These are phyloP conservation scores for Fratercula arctica DNA, from an alignment of 2,797 vertebrate species.

Conservation along the genomic window DNA sequence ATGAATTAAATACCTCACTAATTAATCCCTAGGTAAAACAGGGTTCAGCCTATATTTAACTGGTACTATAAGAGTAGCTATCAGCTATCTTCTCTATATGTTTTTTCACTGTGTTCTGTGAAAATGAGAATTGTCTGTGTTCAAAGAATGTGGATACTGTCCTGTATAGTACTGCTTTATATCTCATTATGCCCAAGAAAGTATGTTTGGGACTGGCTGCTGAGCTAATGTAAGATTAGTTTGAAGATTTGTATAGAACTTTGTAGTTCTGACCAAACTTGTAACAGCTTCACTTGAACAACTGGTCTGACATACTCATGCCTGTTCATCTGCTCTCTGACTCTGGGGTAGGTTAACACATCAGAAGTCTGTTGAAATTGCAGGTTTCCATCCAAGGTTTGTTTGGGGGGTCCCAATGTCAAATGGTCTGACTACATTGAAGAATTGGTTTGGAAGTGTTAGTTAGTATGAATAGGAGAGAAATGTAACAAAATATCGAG, in stretches of 20 bases:
- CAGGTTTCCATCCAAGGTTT: not conserved
- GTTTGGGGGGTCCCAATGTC: accelerated
- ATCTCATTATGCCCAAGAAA: not conserved
- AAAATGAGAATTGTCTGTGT: not conserved
- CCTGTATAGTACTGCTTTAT: not conserved
- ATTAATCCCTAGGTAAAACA: not conserved
- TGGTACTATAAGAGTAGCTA: not conserved
- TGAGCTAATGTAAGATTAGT: not conserved
- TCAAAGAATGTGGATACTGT: not conserved
- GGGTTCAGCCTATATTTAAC: not conserved
- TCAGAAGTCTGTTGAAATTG: not conserved
- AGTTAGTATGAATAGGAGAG: not conserved
- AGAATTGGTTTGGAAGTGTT: not conserved
- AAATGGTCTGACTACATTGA: not conserved
- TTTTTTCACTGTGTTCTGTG: not conserved
- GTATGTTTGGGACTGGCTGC: not conserved
- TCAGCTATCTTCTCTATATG: not conserved
- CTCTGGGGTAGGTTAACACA: not conserved
- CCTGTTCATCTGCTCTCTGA: not conserved
- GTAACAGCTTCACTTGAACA: not conserved
- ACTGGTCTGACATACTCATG: not conserved
- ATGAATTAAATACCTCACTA: not conserved
- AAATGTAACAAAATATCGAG: not conserved
- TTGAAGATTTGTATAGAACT: not conserved
- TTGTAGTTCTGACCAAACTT: not conserved